Base-by-base conservation (phyloP, 2,888 invertebrate species). In the Scaptomyza tumidula region DNA sequence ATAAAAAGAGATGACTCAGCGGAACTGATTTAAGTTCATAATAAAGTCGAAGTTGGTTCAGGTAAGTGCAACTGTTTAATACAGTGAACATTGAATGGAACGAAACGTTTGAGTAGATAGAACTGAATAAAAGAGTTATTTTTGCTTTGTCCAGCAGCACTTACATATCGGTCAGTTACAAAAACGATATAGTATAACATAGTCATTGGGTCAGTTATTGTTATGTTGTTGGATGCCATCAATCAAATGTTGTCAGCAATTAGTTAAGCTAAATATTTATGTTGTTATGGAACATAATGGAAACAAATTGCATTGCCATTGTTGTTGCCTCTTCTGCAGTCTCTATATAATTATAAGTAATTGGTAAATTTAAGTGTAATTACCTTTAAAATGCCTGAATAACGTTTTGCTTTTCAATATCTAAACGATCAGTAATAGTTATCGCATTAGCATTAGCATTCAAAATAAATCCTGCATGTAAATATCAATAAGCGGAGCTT, bases 1-100 rank as follows among this genome's bases (percentile, higher is more conserved):
- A n/a, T n/a, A 24, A 72, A 67, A 54, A 58, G 14, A 39, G 29
- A 11, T 70, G 64, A 78, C 64, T 65, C 74, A 64, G 73, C 58
- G 61, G 62, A 66, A 70, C 55, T 48, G 43, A 27, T 46, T 24
- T 62, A 55, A 57, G 16, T 61, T 59, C 67, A 67, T 56, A 65
- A 59, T 19, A 54, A 39, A 31, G 56, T 45, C 53, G 35, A n/a
- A 10, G 16, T 11, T 1, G 41, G 14, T 7, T 39, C 59, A 70
- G 45, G 57, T 64, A 49, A 59, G 31, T 55, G 58, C 58, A 54
- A 19, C n/a, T 35, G 29, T 39, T 49, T 9, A 24, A 3, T 43
- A 77, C 78, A 77, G 77, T 74, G 7, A 54, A 65, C 6, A 1
- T 3, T n/a, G 27, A 16, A 10, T 57, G 53, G 7, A 4, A 58